These are phyloP conservation scores for Macrosteles quadrilineatus DNA, from an alignment of 1,140 invertebrate genomes.

Conservation along the genomic window DNA sequence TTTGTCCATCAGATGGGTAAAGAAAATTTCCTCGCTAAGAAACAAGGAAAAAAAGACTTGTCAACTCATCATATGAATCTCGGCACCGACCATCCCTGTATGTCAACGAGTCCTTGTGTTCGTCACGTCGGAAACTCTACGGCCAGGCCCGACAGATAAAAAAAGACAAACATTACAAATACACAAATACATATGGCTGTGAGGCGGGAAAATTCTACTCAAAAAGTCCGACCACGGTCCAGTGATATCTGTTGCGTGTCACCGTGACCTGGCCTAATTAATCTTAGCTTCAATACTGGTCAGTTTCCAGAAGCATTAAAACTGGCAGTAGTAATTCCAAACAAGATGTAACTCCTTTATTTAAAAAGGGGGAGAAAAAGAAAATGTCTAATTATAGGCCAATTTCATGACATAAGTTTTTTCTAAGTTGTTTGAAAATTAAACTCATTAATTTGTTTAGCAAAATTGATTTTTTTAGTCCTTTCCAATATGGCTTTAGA, in stretches of 20 bases:
- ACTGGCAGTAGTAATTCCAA: too few relatives aligned
- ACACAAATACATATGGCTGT: slow-evolving; percentile 29
- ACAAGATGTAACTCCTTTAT: too few relatives aligned
- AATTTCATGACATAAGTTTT: too few relatives aligned
- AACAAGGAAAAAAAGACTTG: neutral
- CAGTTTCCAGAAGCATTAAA: too few relatives aligned
- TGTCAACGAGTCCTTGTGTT: slow-evolving; percentile 30
- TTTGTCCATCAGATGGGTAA: neutral
- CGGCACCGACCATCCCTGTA: slow-evolving; percentile 3
- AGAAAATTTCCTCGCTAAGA: neutral
- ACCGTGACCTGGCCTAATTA: neutral
- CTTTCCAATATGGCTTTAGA: too few relatives aligned
- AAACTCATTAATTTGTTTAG: too few relatives aligned
- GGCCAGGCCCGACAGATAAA: slow-evolving; percentile 1
- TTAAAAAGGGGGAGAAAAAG: too few relatives aligned
- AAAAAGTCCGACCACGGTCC: slow-evolving; percentile 5
- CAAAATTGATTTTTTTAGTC: too few relatives aligned
- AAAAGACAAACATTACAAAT: slow-evolving; percentile 20
- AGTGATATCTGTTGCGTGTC: neutral
- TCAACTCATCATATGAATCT: slow-evolving; percentile 1
- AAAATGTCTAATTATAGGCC: too few relatives aligned
- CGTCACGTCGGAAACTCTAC: slow-evolving; percentile 9
- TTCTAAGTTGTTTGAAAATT: too few relatives aligned
- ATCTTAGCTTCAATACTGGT: too few relatives aligned
- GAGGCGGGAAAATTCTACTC: slow-evolving; percentile 29